Base-by-base conservation (phyloP, 1,140 invertebrate genomes). In the Megathymus violae region DNA sequence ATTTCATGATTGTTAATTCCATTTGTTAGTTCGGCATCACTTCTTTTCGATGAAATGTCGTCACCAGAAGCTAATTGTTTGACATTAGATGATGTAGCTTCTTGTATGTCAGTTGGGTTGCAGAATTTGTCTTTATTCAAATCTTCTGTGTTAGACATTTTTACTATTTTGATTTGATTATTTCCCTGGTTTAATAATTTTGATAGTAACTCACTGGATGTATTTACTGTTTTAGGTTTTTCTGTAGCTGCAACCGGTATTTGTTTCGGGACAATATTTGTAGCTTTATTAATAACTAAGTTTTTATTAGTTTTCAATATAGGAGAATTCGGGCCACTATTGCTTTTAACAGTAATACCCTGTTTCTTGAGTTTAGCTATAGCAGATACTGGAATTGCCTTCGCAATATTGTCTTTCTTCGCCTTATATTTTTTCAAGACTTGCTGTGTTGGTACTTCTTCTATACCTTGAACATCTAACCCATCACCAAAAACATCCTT, bases 401-500 rank as follows among this genome's bases (percentile, higher is more conserved):
- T 82, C 3, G 74, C 46, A 2, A 48, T 38, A 65, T 71, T 77
- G 27, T 54, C 17, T 62, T 80, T 74, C 58, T 80, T 88, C 19
- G 36, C 61, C 63, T 72, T 80, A 48, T 52, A 64, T 68, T 83
- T 87, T 69, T 85, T 90, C 15, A 78, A 70, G 9, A 89, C 78
- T 16, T 83, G 73, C 63, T 76, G 74, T 9, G 83, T 82, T 1
- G 88, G 88, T 44, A 91, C 80, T 78, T 91, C 87, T 66, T 90
- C 85, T 63, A 88, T 74, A 13, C 88, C 88, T 58, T 91, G 84
- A 46, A 89, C 74, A 67, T 89, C 82, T 36, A 91, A 56, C 60
- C 74, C 84, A 71, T 91, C 86, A 15, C 88, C 85, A 78, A 92
- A 91, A 3, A 92, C 83, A 69, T 91, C 89, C 70, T 85, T 86